phyloP scores from a whole-genome alignment of 2,113 vertebrate genomes.

The Benthochromis sp. region DNA sequence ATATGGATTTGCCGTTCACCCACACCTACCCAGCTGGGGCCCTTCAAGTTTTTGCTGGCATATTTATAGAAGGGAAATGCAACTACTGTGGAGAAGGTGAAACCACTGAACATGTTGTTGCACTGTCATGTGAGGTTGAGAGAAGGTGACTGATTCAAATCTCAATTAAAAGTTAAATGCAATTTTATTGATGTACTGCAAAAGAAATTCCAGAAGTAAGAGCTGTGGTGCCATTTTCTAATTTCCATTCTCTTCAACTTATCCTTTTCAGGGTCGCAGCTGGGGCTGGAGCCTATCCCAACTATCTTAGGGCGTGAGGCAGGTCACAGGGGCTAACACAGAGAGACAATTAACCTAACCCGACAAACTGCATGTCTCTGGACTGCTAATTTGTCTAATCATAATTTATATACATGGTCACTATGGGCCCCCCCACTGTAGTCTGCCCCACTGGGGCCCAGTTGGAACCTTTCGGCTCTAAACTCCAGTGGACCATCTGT shows the following conservation, averaged over 20 bases:
- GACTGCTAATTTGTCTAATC: neutral
- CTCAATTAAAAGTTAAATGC: neutral
- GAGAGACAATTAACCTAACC: neutral
- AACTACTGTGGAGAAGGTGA: neutral
- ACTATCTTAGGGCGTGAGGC: neutral
- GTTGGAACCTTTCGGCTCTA: neutral
- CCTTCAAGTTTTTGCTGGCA: rapidly evolving
- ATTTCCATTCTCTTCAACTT: neutral
- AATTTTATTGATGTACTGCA: neutral
- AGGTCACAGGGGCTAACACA: neutral
- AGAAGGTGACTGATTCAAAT: neutral
- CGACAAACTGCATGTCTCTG: neutral
- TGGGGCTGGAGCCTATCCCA: neutral
- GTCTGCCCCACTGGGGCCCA: neutral
- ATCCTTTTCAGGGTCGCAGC: rapidly evolving
- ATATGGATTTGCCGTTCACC: neutral
- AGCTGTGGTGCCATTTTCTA: neutral
- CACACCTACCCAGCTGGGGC: neutral
- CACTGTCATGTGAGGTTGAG: neutral
- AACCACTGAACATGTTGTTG: neutral
- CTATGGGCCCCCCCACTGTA: neutral
- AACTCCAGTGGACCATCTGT: neutral
- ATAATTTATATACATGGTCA: neutral
- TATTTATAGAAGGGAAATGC: neutral
- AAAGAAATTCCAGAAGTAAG: neutral